Evolutionary conservation across 1,140 invertebrate species (phyloP).

Genomic region (Neelides sp.): DNA sequence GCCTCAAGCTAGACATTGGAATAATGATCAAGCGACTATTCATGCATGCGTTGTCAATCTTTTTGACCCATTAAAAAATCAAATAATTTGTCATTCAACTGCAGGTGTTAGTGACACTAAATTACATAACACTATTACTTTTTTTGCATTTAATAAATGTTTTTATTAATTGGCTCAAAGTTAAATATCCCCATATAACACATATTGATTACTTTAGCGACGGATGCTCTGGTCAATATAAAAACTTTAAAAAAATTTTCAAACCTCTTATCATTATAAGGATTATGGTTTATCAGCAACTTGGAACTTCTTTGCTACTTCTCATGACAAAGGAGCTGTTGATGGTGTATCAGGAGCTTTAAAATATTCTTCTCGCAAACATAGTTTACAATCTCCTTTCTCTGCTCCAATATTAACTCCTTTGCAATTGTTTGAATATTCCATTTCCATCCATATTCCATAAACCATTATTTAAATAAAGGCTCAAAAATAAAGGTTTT

Average conservation of each 20-base stretch:
- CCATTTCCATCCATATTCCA: too few species aligned
- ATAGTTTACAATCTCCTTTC: neutral
- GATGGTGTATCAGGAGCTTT: constrained; percentile 31
- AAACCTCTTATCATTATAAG: constrained; percentile 8
- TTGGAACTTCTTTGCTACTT: constrained; percentile 34
- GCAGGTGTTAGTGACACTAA: constrained; percentile 12
- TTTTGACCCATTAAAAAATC: too few species aligned
- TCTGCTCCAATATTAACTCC: too few species aligned
- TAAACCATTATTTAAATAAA: too few species aligned
- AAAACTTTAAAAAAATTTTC: constrained; percentile 15
- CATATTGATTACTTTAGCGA: constrained; percentile 11
- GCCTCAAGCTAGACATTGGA: constrained; percentile 25
- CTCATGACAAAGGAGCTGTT: constrained; percentile 32
- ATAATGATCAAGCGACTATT: constrained; percentile 26
- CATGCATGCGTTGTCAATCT: constrained; percentile 28
- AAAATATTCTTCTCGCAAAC: constrained; percentile 8
- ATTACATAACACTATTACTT: constrained; percentile 4
- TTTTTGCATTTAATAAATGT: constrained; percentile 6
- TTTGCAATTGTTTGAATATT: too few species aligned
- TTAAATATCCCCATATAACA: constrained; percentile 1
- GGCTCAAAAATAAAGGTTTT: too few species aligned
- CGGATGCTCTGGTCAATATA: constrained; percentile 17
- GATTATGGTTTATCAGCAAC: constrained; percentile 30
- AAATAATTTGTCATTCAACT: neutral
- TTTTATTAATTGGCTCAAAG: constrained; percentile 2